Evolutionary conservation across 1,140 invertebrate species (phyloP), one percentile per base, ranked within the genome.

Genomic region (Zaprionus inermis): DNA sequence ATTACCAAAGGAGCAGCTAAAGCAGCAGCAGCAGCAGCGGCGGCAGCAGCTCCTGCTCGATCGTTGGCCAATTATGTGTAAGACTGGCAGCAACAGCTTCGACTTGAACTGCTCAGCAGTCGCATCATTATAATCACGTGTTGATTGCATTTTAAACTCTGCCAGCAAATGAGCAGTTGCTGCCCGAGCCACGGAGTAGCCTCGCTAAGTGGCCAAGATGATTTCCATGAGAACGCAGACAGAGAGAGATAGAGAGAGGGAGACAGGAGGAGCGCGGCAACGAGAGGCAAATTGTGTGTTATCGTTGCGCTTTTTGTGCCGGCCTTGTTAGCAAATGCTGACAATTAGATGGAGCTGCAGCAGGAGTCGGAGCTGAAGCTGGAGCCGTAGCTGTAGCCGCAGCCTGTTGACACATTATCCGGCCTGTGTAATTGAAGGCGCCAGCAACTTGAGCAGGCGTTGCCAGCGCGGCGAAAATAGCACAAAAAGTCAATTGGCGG

Each of bases 71-170:
- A 86, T 86, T 86, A 86, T 81, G 84, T 89, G 84, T 89, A 88
- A 89, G 84, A 78, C 84, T 69, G 79, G 83, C 77, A 82, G 83
- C 82, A 64, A 65, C 36, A 30, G 51, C 55, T 36, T 52, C 49
- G 54, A 52, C 73, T 36, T 6, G 63, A 72, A 49, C 18, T 22
- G 34, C 56, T 72, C 68, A 44, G 22, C 61, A 67, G 79, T 76
- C 69, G 79, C 84, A 88, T 88, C 84, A 88, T 89, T 89, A 89
- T 89, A 89, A 89, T 89, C 84, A 89, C 84, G 84, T 89, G 84
- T 89, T 89, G 84, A 89, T 89, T 89, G 84, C 84, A 76, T 89
- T 89, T 89, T 89, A 89, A 89, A 89, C 84, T 89, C 76, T 73
- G 70, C 76, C 68, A 56, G 51, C 30, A 71, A 76, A 76, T 72